phyloP scores from a whole-genome alignment of 2,797 vertebrate genomes.

The Crocidura indochinensis region DNA sequence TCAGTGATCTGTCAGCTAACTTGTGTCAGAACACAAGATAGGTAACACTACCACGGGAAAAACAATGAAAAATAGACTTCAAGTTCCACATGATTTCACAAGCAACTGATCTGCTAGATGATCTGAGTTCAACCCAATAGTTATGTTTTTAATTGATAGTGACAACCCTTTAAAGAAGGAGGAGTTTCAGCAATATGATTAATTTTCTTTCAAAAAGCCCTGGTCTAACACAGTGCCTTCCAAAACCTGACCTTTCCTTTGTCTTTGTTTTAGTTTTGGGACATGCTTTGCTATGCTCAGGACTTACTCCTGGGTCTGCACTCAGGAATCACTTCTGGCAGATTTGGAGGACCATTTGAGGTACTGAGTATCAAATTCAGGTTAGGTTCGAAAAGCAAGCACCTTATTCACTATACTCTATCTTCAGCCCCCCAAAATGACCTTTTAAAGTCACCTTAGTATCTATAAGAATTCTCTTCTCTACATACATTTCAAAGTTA shows the following conservation, averaged over 20 bases:
- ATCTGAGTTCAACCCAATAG: too few species aligned
- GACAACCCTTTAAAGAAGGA: constrained; percentile 24
- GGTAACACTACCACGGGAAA: not conserved
- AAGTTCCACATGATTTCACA: constrained; percentile 5
- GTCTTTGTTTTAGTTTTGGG: too few species aligned
- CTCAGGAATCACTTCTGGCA: too few species aligned
- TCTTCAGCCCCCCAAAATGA: not conserved
- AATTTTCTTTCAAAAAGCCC: not conserved
- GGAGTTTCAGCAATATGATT: not conserved
- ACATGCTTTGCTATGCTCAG: too few species aligned
- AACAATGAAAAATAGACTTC: not conserved
- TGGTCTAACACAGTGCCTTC: not conserved
- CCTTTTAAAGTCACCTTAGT: constrained; percentile 13
- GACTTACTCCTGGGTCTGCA: too few species aligned
- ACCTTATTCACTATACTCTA: too few species aligned
- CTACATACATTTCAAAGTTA: constrained; percentile 64
- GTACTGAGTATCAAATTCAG: too few species aligned
- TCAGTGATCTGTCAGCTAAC: constrained; percentile 47
- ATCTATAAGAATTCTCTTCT: constrained; percentile 25
- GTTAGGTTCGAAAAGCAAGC: too few species aligned
- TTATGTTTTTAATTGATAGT: not conserved
- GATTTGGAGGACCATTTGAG: too few species aligned
- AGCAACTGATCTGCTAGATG: not conserved
- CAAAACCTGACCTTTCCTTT: not conserved
- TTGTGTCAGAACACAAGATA: not conserved